These are phyloP conservation scores for Mnemiopsis leidyi DNA, from an alignment of 37 sponge, comb jelly and placozoan species.

Conservation along the genomic window DNA sequence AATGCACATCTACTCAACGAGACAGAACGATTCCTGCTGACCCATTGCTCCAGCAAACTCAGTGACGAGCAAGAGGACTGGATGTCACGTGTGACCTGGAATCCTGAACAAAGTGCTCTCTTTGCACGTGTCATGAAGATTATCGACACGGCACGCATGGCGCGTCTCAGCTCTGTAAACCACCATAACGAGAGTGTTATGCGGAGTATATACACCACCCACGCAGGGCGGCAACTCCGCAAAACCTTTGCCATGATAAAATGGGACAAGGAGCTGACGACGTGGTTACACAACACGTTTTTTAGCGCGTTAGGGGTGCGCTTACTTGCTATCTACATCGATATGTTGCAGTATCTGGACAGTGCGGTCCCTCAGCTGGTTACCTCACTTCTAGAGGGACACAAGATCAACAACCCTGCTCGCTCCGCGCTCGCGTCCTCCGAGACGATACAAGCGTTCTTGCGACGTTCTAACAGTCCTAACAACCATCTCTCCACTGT, in stretches of 20 bases:
- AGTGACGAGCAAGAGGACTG: conserved; percentile 64
- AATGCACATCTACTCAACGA: conserved; percentile 62
- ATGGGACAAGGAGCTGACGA: conserved; percentile 45
- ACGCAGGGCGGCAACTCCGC: conserved; percentile 56
- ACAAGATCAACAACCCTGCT: conserved; percentile 63
- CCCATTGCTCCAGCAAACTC: conserved; percentile 53
- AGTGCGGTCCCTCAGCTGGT: conserved; percentile 18
- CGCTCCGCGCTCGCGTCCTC: conserved; percentile 46
- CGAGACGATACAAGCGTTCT: conserved; percentile 37
- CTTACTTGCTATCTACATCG: conserved; percentile 53
- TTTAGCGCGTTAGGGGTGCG: conserved; percentile 46
- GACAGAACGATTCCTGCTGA: conserved; percentile 61
- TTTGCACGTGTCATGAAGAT: conserved; percentile 66
- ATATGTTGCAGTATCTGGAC: conserved; percentile 52
- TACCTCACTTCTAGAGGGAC: neutral
- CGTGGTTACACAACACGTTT: conserved; percentile 60
- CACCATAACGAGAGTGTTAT: conserved; percentile 60
- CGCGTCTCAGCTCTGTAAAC: conserved; percentile 51
- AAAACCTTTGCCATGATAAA: conserved; percentile 61
- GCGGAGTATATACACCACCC: conserved; percentile 40
- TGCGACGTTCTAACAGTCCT: conserved; percentile 31
- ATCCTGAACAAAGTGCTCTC: conserved; percentile 52
- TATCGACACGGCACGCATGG: conserved; percentile 56
- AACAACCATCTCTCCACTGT: conserved; percentile 43
- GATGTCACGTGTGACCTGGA: conserved; percentile 65